Percentiles rank a stretch among this genome's conserved stretches.
Evolutionary conservation across 2,113 vertebrate species (phyloP).

Genomic region (Calcarius ornatus): DNA sequence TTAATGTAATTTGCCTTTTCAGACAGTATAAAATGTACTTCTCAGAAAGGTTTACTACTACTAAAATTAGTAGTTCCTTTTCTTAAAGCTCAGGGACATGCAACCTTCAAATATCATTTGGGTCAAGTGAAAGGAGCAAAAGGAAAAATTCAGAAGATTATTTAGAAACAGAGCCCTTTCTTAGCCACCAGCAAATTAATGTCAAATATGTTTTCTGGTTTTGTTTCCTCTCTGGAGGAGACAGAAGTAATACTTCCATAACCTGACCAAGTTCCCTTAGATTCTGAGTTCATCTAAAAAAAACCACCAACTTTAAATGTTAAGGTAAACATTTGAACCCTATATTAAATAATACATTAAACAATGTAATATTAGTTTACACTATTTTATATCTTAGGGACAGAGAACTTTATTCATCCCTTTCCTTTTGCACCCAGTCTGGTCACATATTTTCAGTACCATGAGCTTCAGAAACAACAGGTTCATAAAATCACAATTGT

Average conservation of each 20-base stretch:
- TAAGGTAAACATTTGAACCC: background rate
- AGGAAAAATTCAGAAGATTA: background rate
- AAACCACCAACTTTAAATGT: background rate
- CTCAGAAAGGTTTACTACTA: constrained; percentile 19
- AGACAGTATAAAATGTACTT: constrained; percentile 9
- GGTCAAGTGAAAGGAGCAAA: background rate
- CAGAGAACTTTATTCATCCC: background rate
- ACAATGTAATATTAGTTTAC: background rate
- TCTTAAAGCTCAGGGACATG: constrained; percentile 15
- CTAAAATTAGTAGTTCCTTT: constrained; percentile 22
- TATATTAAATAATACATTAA: background rate
- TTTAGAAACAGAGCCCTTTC: background rate
- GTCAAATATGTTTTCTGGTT: background rate
- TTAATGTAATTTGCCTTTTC: background rate
- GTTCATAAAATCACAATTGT: background rate
- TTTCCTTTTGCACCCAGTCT: background rate
- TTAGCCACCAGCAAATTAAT: background rate
- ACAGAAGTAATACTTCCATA: background rate
- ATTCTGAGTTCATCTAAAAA: background rate
- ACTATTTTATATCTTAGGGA: background rate
- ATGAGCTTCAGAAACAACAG: constrained; percentile 4
- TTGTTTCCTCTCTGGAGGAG: background rate
- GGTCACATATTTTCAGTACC: background rate
- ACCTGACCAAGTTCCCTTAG: background rate
- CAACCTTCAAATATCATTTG: background rate